Base-by-base conservation (phyloP, 2,888 invertebrate species). In the Timandra comae region DNA sequence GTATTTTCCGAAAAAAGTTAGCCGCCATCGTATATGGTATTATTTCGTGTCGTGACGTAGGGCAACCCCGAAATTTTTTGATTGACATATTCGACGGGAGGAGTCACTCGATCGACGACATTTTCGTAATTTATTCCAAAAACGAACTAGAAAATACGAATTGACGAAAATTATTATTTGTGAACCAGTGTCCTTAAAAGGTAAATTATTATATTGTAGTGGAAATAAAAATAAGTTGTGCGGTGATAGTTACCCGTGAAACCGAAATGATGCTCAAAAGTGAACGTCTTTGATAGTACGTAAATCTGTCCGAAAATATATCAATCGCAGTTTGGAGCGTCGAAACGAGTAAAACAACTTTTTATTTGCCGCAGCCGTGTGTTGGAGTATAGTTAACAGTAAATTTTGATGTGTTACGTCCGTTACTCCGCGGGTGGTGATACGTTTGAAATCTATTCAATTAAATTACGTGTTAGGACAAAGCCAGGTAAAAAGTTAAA, bases 301-400 rank as follows among this genome's bases (percentile, higher is more conserved):
- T 28, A 32, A n/a, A n/a, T n/a, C n/a, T n/a, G n/a, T n/a, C n/a
- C n/a, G n/a, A n/a, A n/a, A 38, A 46, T 41, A 49, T 52, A 38
- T 51, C 46, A 56, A 52, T 50, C 52, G 45, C 46, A 45, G 53
- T 47, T 33, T 27, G 35, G n/a, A n/a, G 25, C 51, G 54, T 57
- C 58, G 53, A 64, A 72, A 74, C 67, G 59, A 56, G 74, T 68
- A 69, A 68, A 64, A 71, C 71, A 46, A 59, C 69, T 72, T 69
- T 60, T 52, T 52, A 46, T 38, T 45, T 36, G 41, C 49, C 51
- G 49, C 56, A 44, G 56, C 40, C 44, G 51, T 50, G 49, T 50
- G 50, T 48, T 41, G 58, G 52, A 56, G 43, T 52, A 54, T 48
- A 49, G 34, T 38, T 69, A 74, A 75, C 73, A 65, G 71, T 75